These are phyloP conservation scores for Corticium candelabrum DNA, from an alignment of 37 sponge, comb jelly and placozoan genomes.

Conservation along the genomic window DNA sequence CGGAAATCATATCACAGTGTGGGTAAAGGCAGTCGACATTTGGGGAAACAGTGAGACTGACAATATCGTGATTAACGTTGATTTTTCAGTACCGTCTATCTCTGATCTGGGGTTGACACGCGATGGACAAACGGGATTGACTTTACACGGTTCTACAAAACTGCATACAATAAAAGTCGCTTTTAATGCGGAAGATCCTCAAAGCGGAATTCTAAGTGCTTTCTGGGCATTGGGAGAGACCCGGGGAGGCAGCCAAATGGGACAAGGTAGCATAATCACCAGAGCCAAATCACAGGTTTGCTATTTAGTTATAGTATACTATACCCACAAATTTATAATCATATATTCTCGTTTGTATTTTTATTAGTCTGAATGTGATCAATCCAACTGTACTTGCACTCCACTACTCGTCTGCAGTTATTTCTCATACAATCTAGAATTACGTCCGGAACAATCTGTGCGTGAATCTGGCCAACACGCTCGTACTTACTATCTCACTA, in stretches of 20 bases:
- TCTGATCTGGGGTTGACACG: background rate
- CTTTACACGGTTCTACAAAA: background rate
- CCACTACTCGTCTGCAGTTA: background rate
- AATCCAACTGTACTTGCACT: background rate
- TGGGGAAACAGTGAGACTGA: background rate
- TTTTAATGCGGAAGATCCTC: background rate
- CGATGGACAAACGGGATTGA: background rate
- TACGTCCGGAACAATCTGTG: background rate
- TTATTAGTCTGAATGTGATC: background rate
- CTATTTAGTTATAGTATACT: too few species aligned
- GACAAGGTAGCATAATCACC: too few species aligned
- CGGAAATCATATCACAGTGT: background rate
- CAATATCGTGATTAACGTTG: background rate
- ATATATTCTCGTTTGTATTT: too few species aligned
- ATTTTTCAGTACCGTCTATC: background rate
- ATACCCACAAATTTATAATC: too few species aligned
- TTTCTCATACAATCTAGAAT: background rate
- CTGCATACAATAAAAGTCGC: background rate
- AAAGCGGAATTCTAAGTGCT: background rate
- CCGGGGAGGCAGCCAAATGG: too few species aligned
- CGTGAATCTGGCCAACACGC: background rate
- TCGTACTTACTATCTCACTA: background rate
- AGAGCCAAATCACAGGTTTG: too few species aligned
- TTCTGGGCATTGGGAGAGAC: background rate
- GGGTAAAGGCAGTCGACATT: background rate